Conservation (phyloP, 2,888 invertebrate genomes). For the Drosophila colorata region DNA sequence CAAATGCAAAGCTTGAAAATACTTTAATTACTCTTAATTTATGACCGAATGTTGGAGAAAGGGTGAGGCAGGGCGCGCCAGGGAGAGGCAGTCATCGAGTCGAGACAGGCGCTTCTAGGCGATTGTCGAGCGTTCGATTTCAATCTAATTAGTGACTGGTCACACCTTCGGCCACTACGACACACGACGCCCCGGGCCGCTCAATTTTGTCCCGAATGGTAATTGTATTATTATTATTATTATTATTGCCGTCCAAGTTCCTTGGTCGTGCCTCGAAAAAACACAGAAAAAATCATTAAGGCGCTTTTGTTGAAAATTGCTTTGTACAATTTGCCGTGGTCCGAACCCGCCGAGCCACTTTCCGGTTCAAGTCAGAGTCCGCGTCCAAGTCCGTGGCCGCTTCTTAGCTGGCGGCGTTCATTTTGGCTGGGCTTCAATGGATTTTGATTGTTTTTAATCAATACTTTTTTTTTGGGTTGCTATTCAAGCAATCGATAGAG, state of each 20-base stretch:
- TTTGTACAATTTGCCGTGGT: slow-evolving; percentile 10
- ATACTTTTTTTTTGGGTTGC: slow-evolving; percentile 21
- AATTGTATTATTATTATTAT: slow-evolving; percentile 62
- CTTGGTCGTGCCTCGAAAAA: slow-evolving; percentile 26
- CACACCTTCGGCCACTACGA: slow-evolving; percentile 45
- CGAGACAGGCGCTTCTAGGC: slow-evolving; percentile 10
- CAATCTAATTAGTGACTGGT: slow-evolving; percentile 63
- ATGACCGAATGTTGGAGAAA: slow-evolving; percentile 48
- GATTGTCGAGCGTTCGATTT: slow-evolving; percentile 36
- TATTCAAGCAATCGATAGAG: slow-evolving; percentile 44
- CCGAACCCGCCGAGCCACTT: slow-evolving; percentile 8
- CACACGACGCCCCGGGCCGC: slow-evolving; percentile 27
- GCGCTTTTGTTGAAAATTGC: slow-evolving; percentile 49
- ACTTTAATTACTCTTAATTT: slow-evolving; percentile 77
- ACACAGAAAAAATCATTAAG: slow-evolving; percentile 43
- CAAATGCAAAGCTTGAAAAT: slow-evolving; percentile 65
- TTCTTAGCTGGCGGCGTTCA: slow-evolving; percentile 49
- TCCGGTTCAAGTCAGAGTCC: slow-evolving; percentile 8
- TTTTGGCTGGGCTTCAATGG: slow-evolving; percentile 9
- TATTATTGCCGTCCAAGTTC: slow-evolving; percentile 34
- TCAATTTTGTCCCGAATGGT: slow-evolving; percentile 39
- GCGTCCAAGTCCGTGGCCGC: not conserved
- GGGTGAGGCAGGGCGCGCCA: not conserved
- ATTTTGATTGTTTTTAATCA: slow-evolving; percentile 55
- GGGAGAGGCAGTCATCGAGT: not conserved